Evolutionary conservation across 2,888 invertebrate species (phyloP).

Genomic region (Caenorhabditis sp.): DNA sequence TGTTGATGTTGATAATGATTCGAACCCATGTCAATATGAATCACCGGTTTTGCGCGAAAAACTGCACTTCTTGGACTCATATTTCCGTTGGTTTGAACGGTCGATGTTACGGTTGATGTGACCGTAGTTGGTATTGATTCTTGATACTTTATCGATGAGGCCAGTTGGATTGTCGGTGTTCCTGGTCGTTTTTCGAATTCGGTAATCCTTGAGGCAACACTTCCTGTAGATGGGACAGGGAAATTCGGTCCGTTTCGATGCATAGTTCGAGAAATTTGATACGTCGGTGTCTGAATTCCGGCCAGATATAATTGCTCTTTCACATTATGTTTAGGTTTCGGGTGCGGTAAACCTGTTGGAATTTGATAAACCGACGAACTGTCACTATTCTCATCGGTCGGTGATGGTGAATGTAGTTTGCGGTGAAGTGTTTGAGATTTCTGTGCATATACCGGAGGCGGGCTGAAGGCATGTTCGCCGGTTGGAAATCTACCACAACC

Average conservation of each 20-base stretch:
- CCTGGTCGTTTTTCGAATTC: slow-evolving; percentile 65
- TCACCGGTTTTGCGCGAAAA: slow-evolving; percentile 67
- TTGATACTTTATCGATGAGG: slow-evolving; percentile 32
- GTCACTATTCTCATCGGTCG: slow-evolving; percentile 49
- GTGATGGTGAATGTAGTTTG: slow-evolving; percentile 50
- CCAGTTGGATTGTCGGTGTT: slow-evolving; percentile 51
- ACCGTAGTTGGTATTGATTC: slow-evolving; percentile 18
- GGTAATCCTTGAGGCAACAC: slow-evolving; percentile 65
- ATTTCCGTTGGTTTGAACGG: slow-evolving; percentile 38
- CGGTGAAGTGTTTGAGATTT: slow-evolving; percentile 17
- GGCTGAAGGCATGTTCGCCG: slow-evolving; percentile 54
- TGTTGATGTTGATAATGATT: slow-evolving; percentile 17
- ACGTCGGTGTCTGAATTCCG: slow-evolving; percentile 34
- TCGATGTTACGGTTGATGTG: slow-evolving; percentile 31
- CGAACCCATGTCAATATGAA: slow-evolving; percentile 63
- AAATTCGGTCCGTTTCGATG: slow-evolving; percentile 56
- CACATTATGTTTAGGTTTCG: slow-evolving; percentile 69
- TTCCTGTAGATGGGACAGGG: slow-evolving; percentile 63
- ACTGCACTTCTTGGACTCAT: slow-evolving; percentile 67
- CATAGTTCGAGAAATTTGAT: slow-evolving; percentile 19
- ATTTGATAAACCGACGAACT: slow-evolving; percentile 55
- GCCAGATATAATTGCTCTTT: slow-evolving; percentile 65
- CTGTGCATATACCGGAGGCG: slow-evolving; percentile 23
- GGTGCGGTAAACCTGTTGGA: slow-evolving; percentile 66
- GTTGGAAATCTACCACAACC: slow-evolving; percentile 67